Evolutionary conservation across 2,888 invertebrate species (phyloP), one percentile per base, ranked within the genome.

Genomic region (Syrista parreyssii): DNA sequence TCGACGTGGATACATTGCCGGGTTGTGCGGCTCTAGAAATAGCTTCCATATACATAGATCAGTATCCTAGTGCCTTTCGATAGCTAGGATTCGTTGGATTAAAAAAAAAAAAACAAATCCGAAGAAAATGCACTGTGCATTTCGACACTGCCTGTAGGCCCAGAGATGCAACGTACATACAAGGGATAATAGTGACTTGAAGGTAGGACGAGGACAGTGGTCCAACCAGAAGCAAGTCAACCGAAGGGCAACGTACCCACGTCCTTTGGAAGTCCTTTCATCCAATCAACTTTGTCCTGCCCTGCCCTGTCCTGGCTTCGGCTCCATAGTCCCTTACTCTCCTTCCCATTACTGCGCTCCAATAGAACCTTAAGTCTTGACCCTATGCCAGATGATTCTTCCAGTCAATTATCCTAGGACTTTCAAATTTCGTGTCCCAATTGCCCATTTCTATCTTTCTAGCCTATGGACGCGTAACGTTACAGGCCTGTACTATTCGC

Each of bases 1-100:
- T 75, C 33, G 77, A 80, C 80, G 73, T 75, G 34, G 36, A 76
- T 73, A 71, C 68, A 68, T 69, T 55, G 15, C 71, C 74, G 72
- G 75, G 68, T 33, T 77, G 30, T 73, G 77, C 30, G 30, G n/a
- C 77, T 36, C 34, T 9, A 35, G 68, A 9, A 34, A 9, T 12
- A 30, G 12, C 69, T 71, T 55, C 77, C 55, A 69, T 71, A 55
- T 76, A 73, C 35, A 34, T 68, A 33, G 23, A 55, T 23, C 55
- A 2, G 23, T 55, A 55, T 9, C 23, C 55, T 55, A 55, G 55
- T 23, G 55, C 6, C 9, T 23, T 23, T 9, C 23, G 55, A 23
- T 23, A 23, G 23, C 9, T 23, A 55, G 9, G 23, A 55, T 55
- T 9, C 9, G 9, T 55, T 6, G 1, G 23, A 55, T 55, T 55